A percentile compares a stretch with the other conserved stretches of the same genome.
These are phyloP conservation scores for Clepsis dumicolana DNA, from an alignment of 2,888 invertebrate genomes.

Conservation along the genomic window DNA sequence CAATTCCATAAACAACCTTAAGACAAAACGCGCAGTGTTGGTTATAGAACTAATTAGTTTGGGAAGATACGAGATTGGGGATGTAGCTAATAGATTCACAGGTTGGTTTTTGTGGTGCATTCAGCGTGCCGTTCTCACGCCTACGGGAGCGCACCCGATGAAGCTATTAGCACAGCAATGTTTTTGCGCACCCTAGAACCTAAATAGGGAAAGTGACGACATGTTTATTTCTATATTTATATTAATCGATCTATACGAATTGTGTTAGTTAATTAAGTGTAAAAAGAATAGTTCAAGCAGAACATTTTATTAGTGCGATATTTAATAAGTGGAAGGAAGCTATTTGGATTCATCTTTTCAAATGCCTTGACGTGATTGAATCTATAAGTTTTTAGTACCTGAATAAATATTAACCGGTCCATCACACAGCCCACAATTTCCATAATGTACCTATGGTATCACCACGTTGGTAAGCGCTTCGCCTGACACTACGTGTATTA, in stretches of 20 bases:
- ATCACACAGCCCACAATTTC: too few species aligned
- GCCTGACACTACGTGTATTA: constrained; percentile 18
- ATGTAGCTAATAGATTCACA: neutral
- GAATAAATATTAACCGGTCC: neutral
- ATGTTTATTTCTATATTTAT: neutral
- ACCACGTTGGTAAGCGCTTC: neutral
- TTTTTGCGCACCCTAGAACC: constrained; percentile 32
- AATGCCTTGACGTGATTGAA: neutral
- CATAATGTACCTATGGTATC: neutral
- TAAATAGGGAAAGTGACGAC: neutral
- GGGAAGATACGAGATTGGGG: neutral
- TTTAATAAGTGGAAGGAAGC: neutral
- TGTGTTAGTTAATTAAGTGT: too few species aligned
- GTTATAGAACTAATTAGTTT: neutral
- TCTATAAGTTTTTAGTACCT: neutral
- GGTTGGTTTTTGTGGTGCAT: constrained; percentile 30
- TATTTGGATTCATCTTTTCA: neutral
- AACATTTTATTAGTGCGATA: neutral
- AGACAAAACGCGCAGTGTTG: neutral
- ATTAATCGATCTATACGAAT: too few species aligned
- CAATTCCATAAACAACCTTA: neutral
- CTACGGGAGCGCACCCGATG: constrained; percentile 30
- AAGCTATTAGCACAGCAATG: constrained; percentile 42
- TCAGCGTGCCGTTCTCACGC: constrained; percentile 35
- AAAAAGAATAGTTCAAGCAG: neutral